Percentiles rank a stretch among this genome's conserved stretches.
Evolutionary conservation across 2,888 invertebrate genomes (phyloP).

Genomic region (Eilema sororculum): DNA sequence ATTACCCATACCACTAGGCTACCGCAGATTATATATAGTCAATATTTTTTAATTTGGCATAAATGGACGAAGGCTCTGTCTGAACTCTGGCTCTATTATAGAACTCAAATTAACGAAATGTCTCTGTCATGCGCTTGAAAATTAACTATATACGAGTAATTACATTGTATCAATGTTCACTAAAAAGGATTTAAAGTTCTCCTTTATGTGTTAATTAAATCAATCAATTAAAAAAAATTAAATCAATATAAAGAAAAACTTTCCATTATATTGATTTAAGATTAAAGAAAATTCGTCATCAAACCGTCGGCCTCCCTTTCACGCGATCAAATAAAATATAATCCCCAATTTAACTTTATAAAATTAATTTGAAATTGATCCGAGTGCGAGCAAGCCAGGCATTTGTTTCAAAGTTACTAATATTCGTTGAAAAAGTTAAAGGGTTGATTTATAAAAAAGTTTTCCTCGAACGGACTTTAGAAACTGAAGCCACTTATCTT

Average conservation of each 20-base stretch:
- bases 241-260: too few species aligned
- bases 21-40: too few species aligned
- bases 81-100: too few species aligned
- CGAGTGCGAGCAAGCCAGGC: slow-evolving; percentile 74
- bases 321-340: slow-evolving; percentile 76
- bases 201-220: too few species aligned
- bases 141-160: not conserved
- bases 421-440: slow-evolving; percentile 74
- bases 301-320: slow-evolving; percentile 51
- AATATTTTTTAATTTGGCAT: too few species aligned
- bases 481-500: not conserved
- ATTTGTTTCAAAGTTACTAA: slow-evolving; percentile 64
- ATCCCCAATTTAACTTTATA: slow-evolving; percentile 85
- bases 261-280: slow-evolving; percentile 26
- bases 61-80: too few species aligned
- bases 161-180: not conserved
- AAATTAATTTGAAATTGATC: slow-evolving; percentile 85
- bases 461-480: slow-evolving; percentile 44
- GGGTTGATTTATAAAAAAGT: slow-evolving; percentile 68
- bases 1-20: too few species aligned
- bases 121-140: not conserved
- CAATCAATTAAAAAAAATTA: too few species aligned
- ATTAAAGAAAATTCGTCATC: slow-evolving; percentile 38
- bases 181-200: too few species aligned
- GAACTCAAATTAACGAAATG: not conserved